Evolutionary conservation across 2,888 invertebrate genomes (phyloP), one percentile per base, ranked within the genome.

Genomic region (Erynnis tages): DNA sequence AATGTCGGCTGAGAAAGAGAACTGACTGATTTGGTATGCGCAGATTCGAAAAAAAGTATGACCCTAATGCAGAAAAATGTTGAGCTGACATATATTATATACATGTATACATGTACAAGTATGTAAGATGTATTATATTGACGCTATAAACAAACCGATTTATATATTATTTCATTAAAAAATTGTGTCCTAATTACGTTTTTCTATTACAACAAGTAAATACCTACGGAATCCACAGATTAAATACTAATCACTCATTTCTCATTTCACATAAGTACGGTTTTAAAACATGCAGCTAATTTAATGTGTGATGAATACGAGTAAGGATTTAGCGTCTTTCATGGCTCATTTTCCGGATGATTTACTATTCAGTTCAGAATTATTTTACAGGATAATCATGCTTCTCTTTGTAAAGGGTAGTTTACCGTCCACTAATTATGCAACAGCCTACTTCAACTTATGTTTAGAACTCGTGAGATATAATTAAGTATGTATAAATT

Each of bases 291-390:
- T 32, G 50, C 34, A 34, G 50, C 13, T 50, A 43, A 50, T 50
- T 50, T 27, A 50, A 50, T 43, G 35, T 50, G 35, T 43, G 43
- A 19, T 50, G 50, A 41, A 50, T 50, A 19, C 43, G 50, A 41
- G 43, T 50, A 50, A 50, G 35, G 35, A 35, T 43, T 43, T 29
- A 43, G 35, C 49, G 32, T 50, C 50, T 50, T 50, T 50, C 50
- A 43, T 35, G 5, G 13, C 13, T 35, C 41, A 50, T 50, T 50
- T 50, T 21, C 21, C 27, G 41, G n/a, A 41, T 34, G 11, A 35
- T 50, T 43, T 35, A 19, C 43, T n/a, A 50, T 50, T 50, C 35
- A 49, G 23, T 49, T 23, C 48, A 43, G 32, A 50, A 43, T 43
- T 50, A 43, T 41, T 49, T 46, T 46, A 35, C 46, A 35, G 35